Percentiles rank a stretch among this genome's conserved stretches.
phyloP scores from a whole-genome alignment of 2,113 vertebrate genomes.

The Boleophthalmus pectinirostris region DNA sequence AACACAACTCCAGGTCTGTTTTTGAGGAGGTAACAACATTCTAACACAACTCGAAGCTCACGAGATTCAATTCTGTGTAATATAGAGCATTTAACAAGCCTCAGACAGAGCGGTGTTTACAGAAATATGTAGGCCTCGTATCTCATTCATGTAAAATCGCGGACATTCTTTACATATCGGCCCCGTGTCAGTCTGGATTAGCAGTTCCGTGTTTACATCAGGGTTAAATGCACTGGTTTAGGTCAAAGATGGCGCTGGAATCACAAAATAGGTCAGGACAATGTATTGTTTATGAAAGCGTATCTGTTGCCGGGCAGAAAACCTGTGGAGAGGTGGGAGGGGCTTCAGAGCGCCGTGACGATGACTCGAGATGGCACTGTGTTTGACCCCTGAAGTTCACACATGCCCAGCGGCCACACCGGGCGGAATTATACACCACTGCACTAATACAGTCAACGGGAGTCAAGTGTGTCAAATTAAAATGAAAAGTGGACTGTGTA shows the following conservation, averaged over 20 bases:
- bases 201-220: background rate
- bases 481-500: no score
- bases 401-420: background rate
- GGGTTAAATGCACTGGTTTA: background rate
- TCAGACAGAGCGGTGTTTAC: no score
- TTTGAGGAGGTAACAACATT: no score
- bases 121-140: background rate
- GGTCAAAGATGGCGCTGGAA: background rate
- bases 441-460: no score
- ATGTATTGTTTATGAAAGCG: background rate
- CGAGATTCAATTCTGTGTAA: no score
- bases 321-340: background rate
- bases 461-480: no score
- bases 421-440: background rate
- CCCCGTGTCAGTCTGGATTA: background rate
- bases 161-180: background rate
- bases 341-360: background rate
- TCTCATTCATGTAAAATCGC: background rate
- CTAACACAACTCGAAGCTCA: no score
- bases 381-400: background rate
- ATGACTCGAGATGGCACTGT: background rate
- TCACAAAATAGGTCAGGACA: background rate
- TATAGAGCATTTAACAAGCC: no score
- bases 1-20: no score
- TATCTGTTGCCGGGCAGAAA: slow-evolving; percentile 1